A percentile compares a stretch with the other conserved stretches of the same genome.
Evolutionary conservation across 2,797 vertebrate genomes (phyloP).

Genomic region (Microhierax caerulescens): DNA sequence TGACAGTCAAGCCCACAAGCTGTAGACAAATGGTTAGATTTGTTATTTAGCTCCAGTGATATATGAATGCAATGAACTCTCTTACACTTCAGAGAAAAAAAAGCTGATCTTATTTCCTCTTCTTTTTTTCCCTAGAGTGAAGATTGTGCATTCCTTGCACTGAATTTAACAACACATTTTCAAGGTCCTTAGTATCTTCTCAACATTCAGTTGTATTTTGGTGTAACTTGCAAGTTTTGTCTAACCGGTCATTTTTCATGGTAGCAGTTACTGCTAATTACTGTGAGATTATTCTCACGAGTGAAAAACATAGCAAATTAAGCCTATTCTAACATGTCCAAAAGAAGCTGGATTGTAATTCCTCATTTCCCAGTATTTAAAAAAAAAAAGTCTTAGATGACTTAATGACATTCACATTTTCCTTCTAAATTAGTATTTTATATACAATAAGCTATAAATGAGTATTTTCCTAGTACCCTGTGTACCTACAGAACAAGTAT

Average conservation of each 20-base stretch:
- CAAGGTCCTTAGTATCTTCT: background rate
- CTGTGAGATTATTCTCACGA: background rate
- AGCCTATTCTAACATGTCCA: background rate
- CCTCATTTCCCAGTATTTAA: background rate
- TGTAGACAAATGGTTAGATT: background rate
- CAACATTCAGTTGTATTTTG: background rate
- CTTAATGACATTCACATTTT: background rate
- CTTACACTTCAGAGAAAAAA: background rate
- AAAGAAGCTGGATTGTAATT: background rate
- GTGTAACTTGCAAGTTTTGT: background rate
- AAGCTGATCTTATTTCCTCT: background rate
- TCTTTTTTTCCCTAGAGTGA: constrained; percentile 43
- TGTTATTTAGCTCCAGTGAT: background rate
- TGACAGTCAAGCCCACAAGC: background rate
- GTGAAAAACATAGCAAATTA: background rate
- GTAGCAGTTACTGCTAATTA: background rate
- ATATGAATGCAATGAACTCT: background rate
- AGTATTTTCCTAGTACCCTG: background rate
- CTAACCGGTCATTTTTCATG: background rate
- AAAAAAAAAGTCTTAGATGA: background rate
- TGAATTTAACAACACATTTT: background rate
- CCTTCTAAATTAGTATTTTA: background rate
- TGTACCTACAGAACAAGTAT: background rate
- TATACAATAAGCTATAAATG: background rate
- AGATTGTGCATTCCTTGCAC: constrained; percentile 1